These are phyloP conservation scores for Odocoileus virginianus DNA, from an alignment of 2,113 vertebrate species.

Conservation along the genomic window DNA sequence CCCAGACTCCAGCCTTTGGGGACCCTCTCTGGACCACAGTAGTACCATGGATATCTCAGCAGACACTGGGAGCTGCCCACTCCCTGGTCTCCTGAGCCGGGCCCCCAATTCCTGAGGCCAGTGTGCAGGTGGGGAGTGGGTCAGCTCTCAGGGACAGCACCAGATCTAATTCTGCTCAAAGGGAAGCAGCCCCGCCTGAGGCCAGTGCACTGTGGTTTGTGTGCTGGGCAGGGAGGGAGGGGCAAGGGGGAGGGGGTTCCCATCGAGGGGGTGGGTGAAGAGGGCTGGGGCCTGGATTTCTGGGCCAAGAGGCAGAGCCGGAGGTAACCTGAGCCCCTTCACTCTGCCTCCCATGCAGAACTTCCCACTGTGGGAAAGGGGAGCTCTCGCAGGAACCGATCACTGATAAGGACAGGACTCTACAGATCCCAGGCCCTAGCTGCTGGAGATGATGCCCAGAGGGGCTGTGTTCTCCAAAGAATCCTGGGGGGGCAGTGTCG, in stretches of 20 bases:
- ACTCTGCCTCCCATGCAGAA: neutral
- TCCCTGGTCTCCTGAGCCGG: neutral
- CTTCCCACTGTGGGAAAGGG: neutral
- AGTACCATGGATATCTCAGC: neutral
- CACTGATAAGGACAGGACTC: neutral
- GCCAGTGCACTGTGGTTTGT: neutral
- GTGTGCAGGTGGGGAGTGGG: neutral
- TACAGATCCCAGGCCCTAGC: neutral
- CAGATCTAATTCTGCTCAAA: too few species aligned
- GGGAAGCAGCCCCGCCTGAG: rapidly evolving
- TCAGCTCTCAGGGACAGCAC: neutral
- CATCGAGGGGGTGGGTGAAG: rapidly evolving
- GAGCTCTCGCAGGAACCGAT: neutral
- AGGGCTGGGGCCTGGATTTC: neutral
- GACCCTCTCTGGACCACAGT: neutral
- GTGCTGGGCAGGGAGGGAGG: neutral
- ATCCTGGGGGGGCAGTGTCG: rapidly evolving
- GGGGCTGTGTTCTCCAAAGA: neutral
- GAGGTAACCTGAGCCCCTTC: too few species aligned
- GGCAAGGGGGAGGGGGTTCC: too few species aligned
- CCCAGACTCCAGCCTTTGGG: neutral
- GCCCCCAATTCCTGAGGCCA: neutral
- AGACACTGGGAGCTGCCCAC: neutral
- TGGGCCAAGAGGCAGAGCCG: neutral
- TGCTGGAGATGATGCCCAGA: neutral